Conservation (phyloP, 2,113 vertebrate genomes). For the Cathartes aura region DNA sequence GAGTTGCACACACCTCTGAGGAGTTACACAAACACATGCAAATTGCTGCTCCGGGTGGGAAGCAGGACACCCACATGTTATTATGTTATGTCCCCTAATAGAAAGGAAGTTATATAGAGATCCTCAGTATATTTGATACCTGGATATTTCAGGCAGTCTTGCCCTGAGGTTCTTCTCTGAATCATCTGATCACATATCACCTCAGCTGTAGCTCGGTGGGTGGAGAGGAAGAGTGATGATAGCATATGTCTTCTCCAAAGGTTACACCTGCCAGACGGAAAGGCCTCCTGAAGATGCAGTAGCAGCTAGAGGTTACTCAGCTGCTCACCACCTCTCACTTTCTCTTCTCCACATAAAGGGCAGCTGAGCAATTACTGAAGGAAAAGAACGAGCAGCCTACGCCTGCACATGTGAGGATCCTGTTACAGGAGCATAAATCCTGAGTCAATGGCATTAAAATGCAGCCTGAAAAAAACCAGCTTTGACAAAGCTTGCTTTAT, state of each 20-base stretch:
- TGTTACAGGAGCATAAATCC: slow-evolving; percentile 22
- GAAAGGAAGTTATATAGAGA: neutral
- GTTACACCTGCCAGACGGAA: slow-evolving; percentile 62
- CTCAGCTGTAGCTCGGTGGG: neutral
- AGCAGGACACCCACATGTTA: neutral
- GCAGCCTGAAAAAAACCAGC: neutral
- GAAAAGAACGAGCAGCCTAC: neutral
- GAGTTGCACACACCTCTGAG: neutral
- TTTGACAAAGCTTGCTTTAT: slow-evolving; percentile 8
- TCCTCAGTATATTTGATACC: neutral
- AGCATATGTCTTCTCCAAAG: slow-evolving; percentile 56
- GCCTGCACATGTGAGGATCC: neutral
- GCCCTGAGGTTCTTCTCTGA: neutral
- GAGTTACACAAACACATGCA: neutral
- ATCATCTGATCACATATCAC: neutral
- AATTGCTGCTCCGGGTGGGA: neutral
- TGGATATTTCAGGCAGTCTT: neutral
- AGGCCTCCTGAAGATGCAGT: slow-evolving; percentile 64
- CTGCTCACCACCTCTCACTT: slow-evolving; percentile 42
- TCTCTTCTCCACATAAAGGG: slow-evolving; percentile 41
- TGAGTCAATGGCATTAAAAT: slow-evolving; percentile 22
- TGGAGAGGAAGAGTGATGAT: slow-evolving; percentile 46
- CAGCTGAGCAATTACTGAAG: slow-evolving; percentile 51
- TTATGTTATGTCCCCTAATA: neutral
- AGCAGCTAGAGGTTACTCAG: slow-evolving; percentile 62